Conservation (phyloP, 2,888 invertebrate species). For the Anagyrus pseudococci region DNA sequence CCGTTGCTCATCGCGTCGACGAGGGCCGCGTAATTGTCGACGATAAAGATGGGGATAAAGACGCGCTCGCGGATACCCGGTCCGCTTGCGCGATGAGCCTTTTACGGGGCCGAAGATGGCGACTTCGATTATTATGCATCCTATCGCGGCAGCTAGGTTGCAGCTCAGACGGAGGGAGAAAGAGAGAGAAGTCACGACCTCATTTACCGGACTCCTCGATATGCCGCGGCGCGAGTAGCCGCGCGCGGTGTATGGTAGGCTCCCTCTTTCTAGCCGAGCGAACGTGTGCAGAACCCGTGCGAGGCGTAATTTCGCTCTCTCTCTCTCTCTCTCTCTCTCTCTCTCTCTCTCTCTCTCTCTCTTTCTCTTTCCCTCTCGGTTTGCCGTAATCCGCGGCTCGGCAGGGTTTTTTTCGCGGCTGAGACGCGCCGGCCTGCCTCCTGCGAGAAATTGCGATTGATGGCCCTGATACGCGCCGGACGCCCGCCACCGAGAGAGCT, state of each 20-base stretch:
- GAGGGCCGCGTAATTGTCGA: conserved; percentile 45
- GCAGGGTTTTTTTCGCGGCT: neutral
- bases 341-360: neutral
- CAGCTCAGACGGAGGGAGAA: conserved; percentile 11
- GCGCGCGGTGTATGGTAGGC: conserved; percentile 10
- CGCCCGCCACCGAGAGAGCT: neutral
- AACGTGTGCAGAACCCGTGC: conserved; percentile 20
- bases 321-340: neutral
- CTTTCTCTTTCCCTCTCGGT: too few relatives aligned
- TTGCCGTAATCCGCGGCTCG: too few relatives aligned
- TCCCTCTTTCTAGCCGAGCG: too few relatives aligned
- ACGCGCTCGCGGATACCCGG: too few relatives aligned
- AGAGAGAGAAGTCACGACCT: conserved; percentile 33
- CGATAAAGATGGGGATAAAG: conserved; percentile 47
- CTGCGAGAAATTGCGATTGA: conserved; percentile 37
- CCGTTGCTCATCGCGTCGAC: too few relatives aligned
- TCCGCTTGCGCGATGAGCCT: conserved; percentile 29
- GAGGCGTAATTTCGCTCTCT: conserved; percentile 22
- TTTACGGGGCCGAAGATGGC: conserved; percentile 33
- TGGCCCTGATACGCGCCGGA: conserved; percentile 22
- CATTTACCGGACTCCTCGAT: conserved; percentile 24
- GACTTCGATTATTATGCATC: conserved; percentile 30
- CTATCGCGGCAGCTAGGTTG: conserved; percentile 2
- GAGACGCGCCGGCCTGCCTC: neutral
- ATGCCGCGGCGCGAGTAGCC: conserved; percentile 13